Base-by-base conservation (phyloP, 2,888 invertebrate species). In the Apamea crenata region DNA sequence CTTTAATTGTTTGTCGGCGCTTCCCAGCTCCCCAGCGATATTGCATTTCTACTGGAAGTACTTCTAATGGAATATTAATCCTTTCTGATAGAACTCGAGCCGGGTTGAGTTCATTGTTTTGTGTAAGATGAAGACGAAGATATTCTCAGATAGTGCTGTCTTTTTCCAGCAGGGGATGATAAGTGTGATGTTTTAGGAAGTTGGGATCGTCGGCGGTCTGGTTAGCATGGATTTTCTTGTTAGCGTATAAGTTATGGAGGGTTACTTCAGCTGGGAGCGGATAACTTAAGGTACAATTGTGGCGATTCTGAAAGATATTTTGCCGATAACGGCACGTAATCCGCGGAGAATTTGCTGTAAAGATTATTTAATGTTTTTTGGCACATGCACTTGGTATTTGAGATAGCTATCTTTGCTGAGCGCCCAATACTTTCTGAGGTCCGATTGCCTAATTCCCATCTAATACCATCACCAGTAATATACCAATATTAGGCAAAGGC, bases 31-130 rank as follows among this genome's bases (percentile, higher is more conserved):
- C 56, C 61, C 32, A n/a, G 71, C 69, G 65, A 80, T 87, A 87
- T 88, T 88, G 85, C 83, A 88, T 88, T 86, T 86, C 86, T 72
- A 69, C 81, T 80, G 77, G 40, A 78, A 84, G 76, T 68, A 56
- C 77, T 78, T 80, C 67, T 79, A 77, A 88, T 86, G 50, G 84
- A 79, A 86, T 81, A 88, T 88, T 86, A 86, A 87, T 87, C 86
- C 80, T 86, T 70, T 80, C 68, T 77, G 70, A 86, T 84, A 74
- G 74, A 69, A 86, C 76, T 71, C 18, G 32, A 74, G 29, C 59
- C 74, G 59, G 63, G 32, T 71, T 74, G 50, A 77, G 67, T 83
- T 71, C 77, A 83, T 78, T 85, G 80, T 74, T 77, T 65, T 67
- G n/a, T 16, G 70, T 1, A 18, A 32, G 69, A 77, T 12, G 63